These are phyloP conservation scores for Styela plicata DNA, from an alignment of 23 tunicate species.

Conservation along the genomic window DNA sequence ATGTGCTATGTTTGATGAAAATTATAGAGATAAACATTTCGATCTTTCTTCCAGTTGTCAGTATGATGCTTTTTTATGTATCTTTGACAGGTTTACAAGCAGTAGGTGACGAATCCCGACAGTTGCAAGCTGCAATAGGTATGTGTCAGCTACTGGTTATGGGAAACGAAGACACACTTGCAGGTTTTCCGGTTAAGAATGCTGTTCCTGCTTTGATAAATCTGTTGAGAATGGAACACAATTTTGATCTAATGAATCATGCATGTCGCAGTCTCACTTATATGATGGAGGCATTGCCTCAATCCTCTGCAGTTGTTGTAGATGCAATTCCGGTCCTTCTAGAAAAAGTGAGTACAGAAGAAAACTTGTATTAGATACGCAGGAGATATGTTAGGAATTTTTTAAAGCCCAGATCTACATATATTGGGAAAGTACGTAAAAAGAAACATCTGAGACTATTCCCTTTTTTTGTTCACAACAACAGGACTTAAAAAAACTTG, in stretches of 20 bases:
- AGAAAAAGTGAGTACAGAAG: slow-evolving; percentile 66
- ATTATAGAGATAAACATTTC: too few species aligned
- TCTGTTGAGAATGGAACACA: slow-evolving; percentile 91
- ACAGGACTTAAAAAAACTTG: too few species aligned
- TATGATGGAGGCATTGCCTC: slow-evolving; percentile 98
- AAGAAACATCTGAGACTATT: too few species aligned
- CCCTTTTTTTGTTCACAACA: too few species aligned
- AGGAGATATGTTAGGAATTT: too few species aligned
- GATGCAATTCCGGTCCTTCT: slow-evolving; percentile 90
- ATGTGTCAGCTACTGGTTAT: slow-evolving; percentile 95
- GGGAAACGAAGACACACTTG: slow-evolving; percentile 97
- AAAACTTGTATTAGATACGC: too few species aligned
- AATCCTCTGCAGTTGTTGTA: slow-evolving; percentile 78
- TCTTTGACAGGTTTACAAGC: slow-evolving; percentile 88
- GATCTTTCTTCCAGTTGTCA: too few species aligned
- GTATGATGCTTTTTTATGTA: too few species aligned
- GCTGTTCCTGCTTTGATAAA: slow-evolving; percentile 85
- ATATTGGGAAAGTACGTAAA: too few species aligned
- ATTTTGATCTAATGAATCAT: slow-evolving; percentile 94
- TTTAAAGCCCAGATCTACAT: too few species aligned
- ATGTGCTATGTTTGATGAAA: too few species aligned
- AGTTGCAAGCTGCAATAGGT: slow-evolving; percentile 83
- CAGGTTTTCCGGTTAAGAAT: slow-evolving; percentile 79
- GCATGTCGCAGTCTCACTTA: slow-evolving; percentile 92
- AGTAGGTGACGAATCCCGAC: slow-evolving; percentile 72